Conservation (phyloP, 2,888 invertebrate species). For the Meloe dianella region DNA sequence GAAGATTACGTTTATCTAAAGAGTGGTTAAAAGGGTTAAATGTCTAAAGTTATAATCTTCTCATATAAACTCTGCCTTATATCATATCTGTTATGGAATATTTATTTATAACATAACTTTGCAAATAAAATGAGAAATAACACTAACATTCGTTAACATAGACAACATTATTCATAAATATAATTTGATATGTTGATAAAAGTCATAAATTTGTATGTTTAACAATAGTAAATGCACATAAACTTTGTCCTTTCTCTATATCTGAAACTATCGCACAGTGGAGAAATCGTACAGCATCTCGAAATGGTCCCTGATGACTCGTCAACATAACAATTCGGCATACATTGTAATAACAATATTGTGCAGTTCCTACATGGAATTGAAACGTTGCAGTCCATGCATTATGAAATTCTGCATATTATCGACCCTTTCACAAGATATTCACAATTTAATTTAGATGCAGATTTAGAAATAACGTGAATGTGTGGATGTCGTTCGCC, state of each 20-base stretch:
- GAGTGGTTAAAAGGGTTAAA: constrained; percentile 11
- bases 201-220: background rate
- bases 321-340: constrained; percentile 7
- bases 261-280: background rate
- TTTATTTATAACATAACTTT: background rate
- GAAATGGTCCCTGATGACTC: constrained; percentile 9
- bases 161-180: background rate
- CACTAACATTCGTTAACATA: background rate
- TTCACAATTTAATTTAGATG: background rate
- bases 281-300: constrained; percentile 2
- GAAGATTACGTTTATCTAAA: constrained; percentile 6
- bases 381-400: background rate
- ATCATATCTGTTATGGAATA: background rate
- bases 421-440: background rate
- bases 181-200: background rate
- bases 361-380: background rate
- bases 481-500: background rate
- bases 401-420: background rate
- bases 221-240: background rate
- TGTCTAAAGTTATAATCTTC: constrained; percentile 11
- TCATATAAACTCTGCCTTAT: background rate
- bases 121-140: background rate
- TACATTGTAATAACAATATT: constrained; percentile 11
- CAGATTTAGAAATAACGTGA: background rate
- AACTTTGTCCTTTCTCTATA: background rate